Evolutionary conservation across 2,113 vertebrate genomes (phyloP), one percentile per base, ranked within the genome.

Genomic region (Sander vitreus): DNA sequence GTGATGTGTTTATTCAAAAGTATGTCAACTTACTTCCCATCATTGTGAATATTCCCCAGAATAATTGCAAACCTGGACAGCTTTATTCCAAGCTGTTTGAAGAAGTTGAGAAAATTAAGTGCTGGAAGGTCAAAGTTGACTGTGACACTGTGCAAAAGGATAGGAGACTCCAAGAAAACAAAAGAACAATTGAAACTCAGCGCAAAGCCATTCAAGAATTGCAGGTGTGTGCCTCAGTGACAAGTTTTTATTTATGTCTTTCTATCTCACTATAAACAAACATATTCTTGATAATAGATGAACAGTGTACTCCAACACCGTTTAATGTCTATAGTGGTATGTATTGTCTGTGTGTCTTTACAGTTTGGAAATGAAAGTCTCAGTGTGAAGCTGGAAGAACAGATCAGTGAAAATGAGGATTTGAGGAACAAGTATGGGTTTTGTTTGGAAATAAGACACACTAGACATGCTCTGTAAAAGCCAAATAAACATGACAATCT

Each of bases 301-400:
- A 39, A 25, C 14, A 57, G 25, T 33, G 10, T 60, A 48, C 39
- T 36, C 15, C 5, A 54, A 27, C 19, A 47, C 21, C 30, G 11
- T 62, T 70, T 69, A 13, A 59, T 18, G 39, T 54, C 3, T 63
- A 1, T 60, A 11, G 1, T 78, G 10, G 5, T 25, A 10, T 67
- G 13, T 43, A 8, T 76, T 71, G 16, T 73, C 47, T 81, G 14
- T 88, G 62, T 81, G 15, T 60, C 73, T 53, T 91, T 87, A 68
- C 88, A 99, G 98, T 96, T 99, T 96, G 96, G 96, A 96, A 99
- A 97, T 93, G 97, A 98, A 95, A 97, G 94, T 87, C 95, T 99
- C 69, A 97, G 93, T 89, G 94, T 97, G 83, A 97, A 97, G 91
- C 91, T 99, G 91, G 97, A 98, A 91, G 96, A 97, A 81, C 94